These are phyloP conservation scores for Corythaixoides concolor DNA, from an alignment of 2,113 vertebrate species.

Conservation along the genomic window DNA sequence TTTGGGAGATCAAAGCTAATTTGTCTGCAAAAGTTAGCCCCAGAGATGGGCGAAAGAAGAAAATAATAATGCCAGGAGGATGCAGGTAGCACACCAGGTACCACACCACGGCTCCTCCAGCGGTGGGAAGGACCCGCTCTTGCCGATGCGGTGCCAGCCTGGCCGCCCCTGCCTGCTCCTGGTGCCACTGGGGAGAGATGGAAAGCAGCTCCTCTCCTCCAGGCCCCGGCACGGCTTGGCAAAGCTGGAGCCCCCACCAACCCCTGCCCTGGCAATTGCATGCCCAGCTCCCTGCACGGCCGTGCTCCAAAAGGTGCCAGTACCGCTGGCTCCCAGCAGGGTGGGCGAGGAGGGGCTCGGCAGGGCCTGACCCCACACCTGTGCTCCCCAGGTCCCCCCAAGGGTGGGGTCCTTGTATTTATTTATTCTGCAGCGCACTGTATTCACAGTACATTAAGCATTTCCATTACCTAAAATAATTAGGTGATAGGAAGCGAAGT, in stretches of 20 bases:
- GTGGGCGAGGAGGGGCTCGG: background rate
- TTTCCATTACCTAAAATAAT: constrained; percentile 87
- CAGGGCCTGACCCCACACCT: background rate
- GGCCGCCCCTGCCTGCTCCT: background rate
- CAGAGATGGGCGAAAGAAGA: constrained; percentile 43
- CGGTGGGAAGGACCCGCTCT: background rate
- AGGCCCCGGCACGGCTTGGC: rapidly evolving
- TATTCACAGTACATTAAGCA: constrained; percentile 87
- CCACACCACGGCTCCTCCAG: background rate
- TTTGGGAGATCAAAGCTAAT: constrained; percentile 72
- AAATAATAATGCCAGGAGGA: constrained; percentile 12
- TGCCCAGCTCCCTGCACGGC: rapidly evolving
- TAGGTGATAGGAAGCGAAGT: constrained; percentile 79
- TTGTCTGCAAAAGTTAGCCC: constrained; percentile 67
- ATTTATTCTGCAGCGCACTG: constrained; percentile 67
- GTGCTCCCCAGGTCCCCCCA: background rate
- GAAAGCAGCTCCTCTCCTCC: background rate
- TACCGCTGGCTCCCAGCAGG: rapidly evolving
- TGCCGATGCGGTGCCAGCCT: rapidly evolving
- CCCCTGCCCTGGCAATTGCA: rapidly evolving
- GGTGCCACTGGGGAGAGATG: background rate
- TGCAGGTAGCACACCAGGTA: background rate
- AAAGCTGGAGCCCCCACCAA: background rate
- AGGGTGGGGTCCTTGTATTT: constrained; percentile 62
- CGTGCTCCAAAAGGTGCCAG: rapidly evolving